Conservation (phyloP, 2,888 invertebrate species). For the Cloeon dipterum region DNA sequence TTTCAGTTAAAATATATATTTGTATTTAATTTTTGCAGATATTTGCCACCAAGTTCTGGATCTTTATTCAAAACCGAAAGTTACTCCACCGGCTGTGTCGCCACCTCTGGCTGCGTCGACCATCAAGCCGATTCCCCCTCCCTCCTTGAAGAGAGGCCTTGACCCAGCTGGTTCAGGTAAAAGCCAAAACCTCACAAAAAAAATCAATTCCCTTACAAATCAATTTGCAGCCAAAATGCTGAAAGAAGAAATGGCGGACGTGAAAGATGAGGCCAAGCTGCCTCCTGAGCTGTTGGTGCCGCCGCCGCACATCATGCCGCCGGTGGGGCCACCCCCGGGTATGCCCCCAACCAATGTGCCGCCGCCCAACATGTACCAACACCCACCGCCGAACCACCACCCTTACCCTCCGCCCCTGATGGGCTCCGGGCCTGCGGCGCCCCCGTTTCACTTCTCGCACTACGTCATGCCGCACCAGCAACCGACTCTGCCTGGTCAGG, state of each 20-base stretch:
- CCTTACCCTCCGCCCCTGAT: conserved; percentile 36
- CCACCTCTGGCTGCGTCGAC: too few relatives aligned
- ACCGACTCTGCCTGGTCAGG: conserved; percentile 6
- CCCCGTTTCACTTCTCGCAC: conserved; percentile 5
- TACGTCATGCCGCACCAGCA: conserved; percentile 6
- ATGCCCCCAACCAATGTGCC: conserved; percentile 12
- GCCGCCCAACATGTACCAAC: background rate
- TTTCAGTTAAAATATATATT: too few relatives aligned
- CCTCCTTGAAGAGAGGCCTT: too few relatives aligned
- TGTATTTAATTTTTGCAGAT: conserved; percentile 38
- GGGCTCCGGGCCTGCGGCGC: conserved; percentile 15
- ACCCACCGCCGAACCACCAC: background rate
- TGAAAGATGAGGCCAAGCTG: too few relatives aligned
- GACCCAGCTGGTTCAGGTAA: too few relatives aligned
- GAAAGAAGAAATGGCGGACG: too few relatives aligned
- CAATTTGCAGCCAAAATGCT: too few relatives aligned
- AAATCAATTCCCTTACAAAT: too few relatives aligned
- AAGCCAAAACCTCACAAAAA: too few relatives aligned
- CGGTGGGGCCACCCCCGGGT: conserved; percentile 19
- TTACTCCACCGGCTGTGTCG: conserved; percentile 25
- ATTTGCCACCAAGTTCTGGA: conserved; percentile 88
- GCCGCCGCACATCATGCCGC: too few relatives aligned
- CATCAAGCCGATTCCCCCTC: too few relatives aligned
- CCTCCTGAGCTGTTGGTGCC: too few relatives aligned
- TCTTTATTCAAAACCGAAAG: conserved; percentile 57